Conservation (phyloP, 2,797 vertebrate species). For the Halcyon leucocephala region DNA sequence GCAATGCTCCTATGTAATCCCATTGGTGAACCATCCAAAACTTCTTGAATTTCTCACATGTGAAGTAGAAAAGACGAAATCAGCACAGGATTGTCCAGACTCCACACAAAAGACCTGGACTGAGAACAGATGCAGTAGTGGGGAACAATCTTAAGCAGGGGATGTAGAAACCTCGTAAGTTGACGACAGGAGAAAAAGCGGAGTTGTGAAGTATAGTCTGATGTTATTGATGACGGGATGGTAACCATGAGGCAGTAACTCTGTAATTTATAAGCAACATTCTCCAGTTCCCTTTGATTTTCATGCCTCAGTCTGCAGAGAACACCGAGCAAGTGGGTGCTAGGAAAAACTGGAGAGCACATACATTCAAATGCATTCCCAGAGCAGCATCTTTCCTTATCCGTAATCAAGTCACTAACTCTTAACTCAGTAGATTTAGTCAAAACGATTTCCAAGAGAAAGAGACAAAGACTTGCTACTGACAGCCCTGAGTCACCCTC, state of each 20-base stretch:
- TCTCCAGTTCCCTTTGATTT: not conserved
- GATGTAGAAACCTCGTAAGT: not conserved
- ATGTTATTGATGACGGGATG: not conserved
- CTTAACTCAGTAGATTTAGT: not conserved
- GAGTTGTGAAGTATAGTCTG: not conserved
- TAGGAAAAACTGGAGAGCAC: not conserved
- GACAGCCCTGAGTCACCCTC: not conserved
- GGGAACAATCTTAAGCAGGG: not conserved
- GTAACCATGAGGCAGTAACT: not conserved
- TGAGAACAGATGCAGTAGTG: not conserved
- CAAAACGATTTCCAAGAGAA: not conserved
- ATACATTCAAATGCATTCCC: not conserved
- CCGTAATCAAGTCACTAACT: not conserved
- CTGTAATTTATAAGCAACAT: not conserved
- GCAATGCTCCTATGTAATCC: not conserved
- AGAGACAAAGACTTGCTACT: not conserved
- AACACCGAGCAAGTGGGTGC: not conserved
- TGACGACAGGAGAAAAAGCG: not conserved
- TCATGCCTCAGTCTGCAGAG: not conserved
- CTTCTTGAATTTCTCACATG: not conserved
- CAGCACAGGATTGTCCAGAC: rapidly evolving
- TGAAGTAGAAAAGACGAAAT: not conserved
- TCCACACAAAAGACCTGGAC: not conserved
- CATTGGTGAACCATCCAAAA: not conserved
- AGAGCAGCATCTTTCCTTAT: not conserved